A percentile compares a stretch with the other conserved stretches of the same genome.
These are phyloP conservation scores for Scaptomyza hsui DNA, from an alignment of 1,140 invertebrate genomes.

Conservation along the genomic window DNA sequence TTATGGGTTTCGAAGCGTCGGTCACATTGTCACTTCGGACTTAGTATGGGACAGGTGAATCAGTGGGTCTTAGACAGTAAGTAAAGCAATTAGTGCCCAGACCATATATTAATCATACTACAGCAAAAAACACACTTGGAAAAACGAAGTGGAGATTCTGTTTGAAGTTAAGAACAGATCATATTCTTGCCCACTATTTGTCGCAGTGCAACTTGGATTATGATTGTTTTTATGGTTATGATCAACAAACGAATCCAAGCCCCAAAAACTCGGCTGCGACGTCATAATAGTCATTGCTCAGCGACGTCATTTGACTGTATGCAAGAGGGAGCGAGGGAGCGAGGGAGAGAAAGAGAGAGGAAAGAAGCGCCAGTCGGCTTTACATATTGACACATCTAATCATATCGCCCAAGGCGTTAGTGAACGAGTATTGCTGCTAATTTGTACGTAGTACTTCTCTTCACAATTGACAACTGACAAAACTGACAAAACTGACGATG, in stretches of 20 bases:
- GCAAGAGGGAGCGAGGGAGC: not conserved
- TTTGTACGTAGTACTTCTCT: constrained; percentile 36
- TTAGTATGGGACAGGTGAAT: not conserved
- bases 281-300: constrained; percentile 30
- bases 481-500: too few species aligned
- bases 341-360: not conserved
- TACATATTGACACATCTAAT: constrained; percentile 77
- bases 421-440: constrained; percentile 55
- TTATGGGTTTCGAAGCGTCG: not conserved
- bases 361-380: constrained; percentile 26
- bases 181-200: too few species aligned
- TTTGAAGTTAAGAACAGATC: too few species aligned
- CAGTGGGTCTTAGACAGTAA: not conserved
- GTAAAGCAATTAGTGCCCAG: not conserved
- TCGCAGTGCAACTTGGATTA: not conserved
- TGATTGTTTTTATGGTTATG: constrained; percentile 10
- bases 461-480: not conserved
- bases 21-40: constrained; percentile 1
- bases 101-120: not conserved
- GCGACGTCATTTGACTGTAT: constrained; percentile 38
- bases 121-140: too few species aligned
- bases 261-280: constrained; percentile 3
- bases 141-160: too few species aligned
- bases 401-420: constrained; percentile 56
- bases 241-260: not conserved